Conservation (phyloP, 2,797 vertebrate species). For the Huso huso region DNA sequence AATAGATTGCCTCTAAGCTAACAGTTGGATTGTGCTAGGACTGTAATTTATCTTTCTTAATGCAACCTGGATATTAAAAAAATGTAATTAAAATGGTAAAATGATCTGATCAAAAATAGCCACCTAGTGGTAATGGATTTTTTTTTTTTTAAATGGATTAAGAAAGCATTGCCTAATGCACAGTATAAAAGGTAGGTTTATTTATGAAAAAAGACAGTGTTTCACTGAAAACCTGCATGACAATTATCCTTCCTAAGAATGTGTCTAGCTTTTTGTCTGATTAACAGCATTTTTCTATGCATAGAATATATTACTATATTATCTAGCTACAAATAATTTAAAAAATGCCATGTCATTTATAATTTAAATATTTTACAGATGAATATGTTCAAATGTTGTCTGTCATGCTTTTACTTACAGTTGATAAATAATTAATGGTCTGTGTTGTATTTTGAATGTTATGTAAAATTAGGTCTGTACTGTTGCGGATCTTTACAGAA, state of each 20-base stretch:
- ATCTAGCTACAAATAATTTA: no score
- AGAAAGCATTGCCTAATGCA: conserved; percentile 55
- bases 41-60: conserved; percentile 96
- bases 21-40: conserved; percentile 62
- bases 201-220: conserved; percentile 46
- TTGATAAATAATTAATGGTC: no score
- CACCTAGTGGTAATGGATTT: conserved; percentile 68
- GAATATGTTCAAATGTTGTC: no score
- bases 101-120: conserved; percentile 76
- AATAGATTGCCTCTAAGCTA: conserved; percentile 81
- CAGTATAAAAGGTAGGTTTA: conserved; percentile 54
- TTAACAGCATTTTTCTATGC: no score
- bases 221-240: conserved; percentile 55
- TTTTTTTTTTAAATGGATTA: conserved; percentile 50
- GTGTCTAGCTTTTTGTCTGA: neutral
- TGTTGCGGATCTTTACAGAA: no score
- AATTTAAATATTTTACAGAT: no score
- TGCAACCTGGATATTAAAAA: conserved; percentile 86
- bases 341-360: no score
- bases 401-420: no score
- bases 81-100: conserved; percentile 92
- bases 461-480: no score
- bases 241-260: conserved; percentile 52
- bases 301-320: no score
- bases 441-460: no score